Base-by-base conservation (phyloP, 2,888 invertebrate species). In the Neocrepidodera transversa region DNA sequence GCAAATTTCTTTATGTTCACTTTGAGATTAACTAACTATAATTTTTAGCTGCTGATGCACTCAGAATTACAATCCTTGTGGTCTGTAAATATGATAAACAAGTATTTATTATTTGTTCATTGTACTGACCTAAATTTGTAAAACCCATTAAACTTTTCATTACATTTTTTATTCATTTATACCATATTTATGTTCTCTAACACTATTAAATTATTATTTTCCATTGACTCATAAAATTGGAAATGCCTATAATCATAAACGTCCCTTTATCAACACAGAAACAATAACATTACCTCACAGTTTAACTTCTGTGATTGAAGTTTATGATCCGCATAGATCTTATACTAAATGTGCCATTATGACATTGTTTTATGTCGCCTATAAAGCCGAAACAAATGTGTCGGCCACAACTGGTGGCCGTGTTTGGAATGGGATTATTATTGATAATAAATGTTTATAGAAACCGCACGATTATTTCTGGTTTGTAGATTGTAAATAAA, bases 371-470 rank as follows among this genome's bases (percentile, higher is more conserved):
- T 51, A 58, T 58, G 38, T 13, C 10, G 32, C 20, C 26, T 52
- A 14, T 52, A 52, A 40, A 58, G 40, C 26, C n/a, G 20, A 50
- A 35, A 43, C 32, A 38, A 58, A 51, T 45, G 43, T 10, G 28
- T 20, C 7, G 38, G 52, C 40, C 51, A 30, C 52, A 58, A 58
- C 47, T 52, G 52, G 32, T 47, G 47, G 3, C 16, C 30, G 42
- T 45, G 17, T 42, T 57, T 43, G 26, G 51, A 57, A 42, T 28
- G 51, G 51, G 43, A 51, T 57, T 51, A 57, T 57, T 43, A 57
- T 51, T 51, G 57, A 51, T 57, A 51, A 45, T 51, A 51, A 57
- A 57, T 51, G 57, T 51, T 45, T 45, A 51, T 45, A 28, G 43
- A 43, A 53, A 35, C 53, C 28, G 13, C 43, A 43, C 30, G 16